A percentile compares a stretch with the other conserved stretches of the same genome.
Conservation (phyloP, 2,113 vertebrate genomes). For the Carlito syrichta region DNA sequence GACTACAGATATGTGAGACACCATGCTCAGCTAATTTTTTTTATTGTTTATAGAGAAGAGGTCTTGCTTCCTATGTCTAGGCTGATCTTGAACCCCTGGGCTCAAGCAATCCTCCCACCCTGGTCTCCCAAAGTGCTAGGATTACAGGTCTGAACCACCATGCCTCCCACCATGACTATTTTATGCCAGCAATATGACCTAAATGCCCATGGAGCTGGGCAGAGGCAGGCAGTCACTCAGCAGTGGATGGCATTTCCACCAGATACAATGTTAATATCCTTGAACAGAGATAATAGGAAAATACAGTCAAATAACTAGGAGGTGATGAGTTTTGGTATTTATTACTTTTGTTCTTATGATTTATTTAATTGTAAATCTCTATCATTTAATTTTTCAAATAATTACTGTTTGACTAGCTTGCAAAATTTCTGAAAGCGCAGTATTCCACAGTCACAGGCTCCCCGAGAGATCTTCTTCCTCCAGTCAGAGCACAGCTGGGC, state of each 20-base stretch:
- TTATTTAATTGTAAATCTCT: no score
- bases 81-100: no score
- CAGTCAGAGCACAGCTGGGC: not conserved
- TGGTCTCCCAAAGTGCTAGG: no score
- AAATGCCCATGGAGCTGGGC: not conserved
- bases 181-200: not conserved
- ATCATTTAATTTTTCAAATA: not conserved
- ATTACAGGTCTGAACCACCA: no score
- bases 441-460: not conserved
- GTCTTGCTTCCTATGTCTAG: no score
- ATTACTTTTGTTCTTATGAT: not conserved
- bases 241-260: not conserved
- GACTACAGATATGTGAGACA: no score
- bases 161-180: no score
- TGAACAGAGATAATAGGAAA: not conserved
- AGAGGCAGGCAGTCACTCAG: no score
- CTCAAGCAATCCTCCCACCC: no score
- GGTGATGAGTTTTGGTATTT: not conserved
- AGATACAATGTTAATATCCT: not conserved
- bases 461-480: not conserved
- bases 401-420: not conserved
- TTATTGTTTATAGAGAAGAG: no score
- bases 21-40: no score
- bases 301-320: not conserved
- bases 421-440: not conserved